These are phyloP conservation scores for Mungos mungo DNA, from an alignment of 2,113 vertebrate species.

Conservation along the genomic window DNA sequence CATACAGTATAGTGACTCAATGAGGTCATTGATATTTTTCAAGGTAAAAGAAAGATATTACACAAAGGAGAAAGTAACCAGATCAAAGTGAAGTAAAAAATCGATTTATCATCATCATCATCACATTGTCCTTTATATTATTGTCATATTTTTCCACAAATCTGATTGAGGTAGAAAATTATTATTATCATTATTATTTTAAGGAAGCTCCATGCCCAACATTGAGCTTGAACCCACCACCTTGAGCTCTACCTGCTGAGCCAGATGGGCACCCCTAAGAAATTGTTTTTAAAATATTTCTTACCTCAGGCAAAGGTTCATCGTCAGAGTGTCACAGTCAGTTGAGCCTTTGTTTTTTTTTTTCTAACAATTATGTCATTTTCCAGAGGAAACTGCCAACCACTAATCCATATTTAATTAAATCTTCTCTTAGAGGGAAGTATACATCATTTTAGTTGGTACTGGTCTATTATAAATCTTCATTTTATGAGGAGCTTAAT, in stretches of 20 bases:
- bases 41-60: not conserved
- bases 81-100: not conserved
- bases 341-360: not conserved
- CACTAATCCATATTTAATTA: conserved; percentile 29
- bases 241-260: no score
- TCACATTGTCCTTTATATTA: not conserved
- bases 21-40: not conserved
- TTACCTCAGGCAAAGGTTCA: not conserved
- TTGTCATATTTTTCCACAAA: not conserved
- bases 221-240: no score
- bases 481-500: not conserved
- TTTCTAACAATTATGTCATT: not conserved
- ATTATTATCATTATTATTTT: no score
- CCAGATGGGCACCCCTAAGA: not conserved
- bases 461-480: not conserved
- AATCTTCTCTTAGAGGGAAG: not conserved
- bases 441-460: not conserved
- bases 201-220: no score
- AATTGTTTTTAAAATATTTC: not conserved
- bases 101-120: not conserved
- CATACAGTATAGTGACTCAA: no score
- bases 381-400: not conserved
- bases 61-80: not conserved
- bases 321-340: not conserved
- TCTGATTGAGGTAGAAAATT: not conserved